Percentiles rank a stretch among this genome's conserved stretches.
Evolutionary conservation across 2,888 invertebrate species (phyloP).

Genomic region (Hoplodrina blanda): DNA sequence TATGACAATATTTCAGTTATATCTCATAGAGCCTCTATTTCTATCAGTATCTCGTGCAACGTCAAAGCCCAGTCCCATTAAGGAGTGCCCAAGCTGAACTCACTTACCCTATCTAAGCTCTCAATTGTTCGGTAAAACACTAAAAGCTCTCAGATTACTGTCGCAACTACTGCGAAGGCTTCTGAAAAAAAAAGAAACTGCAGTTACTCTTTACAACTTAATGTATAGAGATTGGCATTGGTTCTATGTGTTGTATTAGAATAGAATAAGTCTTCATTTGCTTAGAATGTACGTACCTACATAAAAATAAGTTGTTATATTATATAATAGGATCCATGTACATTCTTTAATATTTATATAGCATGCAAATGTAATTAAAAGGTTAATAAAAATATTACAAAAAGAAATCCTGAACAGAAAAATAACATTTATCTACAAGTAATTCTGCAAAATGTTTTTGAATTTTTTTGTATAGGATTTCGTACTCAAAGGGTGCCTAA

Average conservation of each 20-base stretch:
- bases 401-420: too few relatives aligned
- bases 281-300: too few relatives aligned
- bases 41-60: slow-evolving; percentile 1
- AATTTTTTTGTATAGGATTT: too few relatives aligned
- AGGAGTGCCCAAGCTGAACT: slow-evolving; percentile 7
- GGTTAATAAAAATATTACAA: too few relatives aligned
- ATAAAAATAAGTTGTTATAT: too few relatives aligned
- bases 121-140: slow-evolving; percentile 52
- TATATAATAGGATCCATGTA: too few relatives aligned
- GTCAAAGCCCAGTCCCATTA: slow-evolving; percentile 36
- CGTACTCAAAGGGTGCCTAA: too few relatives aligned
- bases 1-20: slow-evolving; percentile 7
- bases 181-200: slow-evolving; percentile 45
- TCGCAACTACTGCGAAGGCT: slow-evolving; percentile 24
- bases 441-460: too few relatives aligned
- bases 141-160: slow-evolving; percentile 48
- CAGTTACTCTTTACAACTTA: slow-evolving; percentile 42
- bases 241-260: background rate
- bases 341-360: too few relatives aligned
- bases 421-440: too few relatives aligned
- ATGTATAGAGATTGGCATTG: slow-evolving; percentile 10
- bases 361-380: too few relatives aligned
- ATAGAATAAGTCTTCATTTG: too few relatives aligned
- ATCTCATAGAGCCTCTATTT: background rate
- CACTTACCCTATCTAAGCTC: slow-evolving; percentile 41